Conservation (phyloP, 2,888 invertebrate species). For the Callosobruchus maculatus region DNA sequence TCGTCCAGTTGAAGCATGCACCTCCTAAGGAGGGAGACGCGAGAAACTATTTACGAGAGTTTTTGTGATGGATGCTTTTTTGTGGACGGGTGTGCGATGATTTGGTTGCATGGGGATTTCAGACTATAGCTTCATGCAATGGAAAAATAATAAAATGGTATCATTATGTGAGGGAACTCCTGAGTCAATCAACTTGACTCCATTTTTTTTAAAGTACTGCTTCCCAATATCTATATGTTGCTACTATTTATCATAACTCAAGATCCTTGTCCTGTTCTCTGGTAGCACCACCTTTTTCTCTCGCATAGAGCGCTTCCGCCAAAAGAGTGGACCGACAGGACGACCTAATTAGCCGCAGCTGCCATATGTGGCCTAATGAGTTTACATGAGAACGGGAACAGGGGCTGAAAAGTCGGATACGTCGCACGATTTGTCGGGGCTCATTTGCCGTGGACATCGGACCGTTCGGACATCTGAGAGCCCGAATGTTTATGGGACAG, state of each 20-base stretch:
- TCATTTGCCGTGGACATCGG: background rate
- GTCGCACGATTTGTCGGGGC: background rate
- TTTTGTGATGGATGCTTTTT: no score
- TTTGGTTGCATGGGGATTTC: no score
- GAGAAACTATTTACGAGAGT: no score
- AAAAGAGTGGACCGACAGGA: background rate
- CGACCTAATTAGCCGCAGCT: background rate
- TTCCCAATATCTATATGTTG: no score
- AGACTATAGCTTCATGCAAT: no score
- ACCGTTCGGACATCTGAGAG: background rate
- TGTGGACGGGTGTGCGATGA: no score
- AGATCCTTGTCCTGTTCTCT: background rate
- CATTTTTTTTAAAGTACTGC: no score
- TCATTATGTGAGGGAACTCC: no score
- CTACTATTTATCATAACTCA: background rate
- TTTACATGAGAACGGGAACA: background rate
- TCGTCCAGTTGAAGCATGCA: no score
- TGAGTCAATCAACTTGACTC: no score
- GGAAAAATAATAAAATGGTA: no score
- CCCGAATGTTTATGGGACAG: background rate
- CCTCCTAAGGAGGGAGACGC: no score
- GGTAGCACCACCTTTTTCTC: background rate
- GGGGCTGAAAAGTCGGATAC: background rate
- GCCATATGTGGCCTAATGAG: background rate
- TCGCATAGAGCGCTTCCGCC: background rate